Conservation (phyloP, 2,888 invertebrate genomes). For the Cantharis flavilabris region DNA sequence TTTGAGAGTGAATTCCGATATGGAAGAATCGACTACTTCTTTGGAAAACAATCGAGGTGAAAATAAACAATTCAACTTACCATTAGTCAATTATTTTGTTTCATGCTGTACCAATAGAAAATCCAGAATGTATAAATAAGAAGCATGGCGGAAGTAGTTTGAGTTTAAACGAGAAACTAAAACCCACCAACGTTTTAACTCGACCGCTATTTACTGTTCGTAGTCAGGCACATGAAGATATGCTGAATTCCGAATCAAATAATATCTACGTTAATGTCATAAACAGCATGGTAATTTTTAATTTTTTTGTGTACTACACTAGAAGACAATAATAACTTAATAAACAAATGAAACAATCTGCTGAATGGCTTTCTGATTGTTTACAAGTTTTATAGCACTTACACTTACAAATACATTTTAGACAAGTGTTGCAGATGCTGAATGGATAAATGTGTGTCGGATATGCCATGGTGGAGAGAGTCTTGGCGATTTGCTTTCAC, state of each 20-base stretch:
- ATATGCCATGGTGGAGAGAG: constrained; percentile 56
- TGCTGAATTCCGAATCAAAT: constrained; percentile 41
- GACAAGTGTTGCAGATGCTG: constrained; percentile 29
- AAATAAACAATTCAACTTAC: neutral
- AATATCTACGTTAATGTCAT: constrained; percentile 45
- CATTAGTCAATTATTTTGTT: neutral
- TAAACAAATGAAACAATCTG: too few relatives aligned
- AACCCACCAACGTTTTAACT: neutral
- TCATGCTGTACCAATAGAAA: neutral
- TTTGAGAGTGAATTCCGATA: constrained; percentile 37
- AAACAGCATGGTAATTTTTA: constrained; percentile 34
- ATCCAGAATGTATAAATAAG: neutral
- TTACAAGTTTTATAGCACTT: neutral
- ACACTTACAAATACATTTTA: constrained; percentile 9
- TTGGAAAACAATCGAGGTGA: constrained; percentile 32
- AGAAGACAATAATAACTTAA: too few relatives aligned
- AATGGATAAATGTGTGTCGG: constrained; percentile 47
- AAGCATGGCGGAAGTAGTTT: neutral
- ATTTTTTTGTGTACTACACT: neutral
- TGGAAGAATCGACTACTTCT: constrained; percentile 39
- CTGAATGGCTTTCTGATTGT: neutral
- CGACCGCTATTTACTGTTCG: constrained; percentile 30
- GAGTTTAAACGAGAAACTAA: neutral
- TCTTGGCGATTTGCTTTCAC: constrained; percentile 56
- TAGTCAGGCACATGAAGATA: constrained; percentile 47